These are phyloP conservation scores for Stichodactyla mertensii DNA, from an alignment of 64 coral and sea anemone genomes.

Conservation along the genomic window DNA sequence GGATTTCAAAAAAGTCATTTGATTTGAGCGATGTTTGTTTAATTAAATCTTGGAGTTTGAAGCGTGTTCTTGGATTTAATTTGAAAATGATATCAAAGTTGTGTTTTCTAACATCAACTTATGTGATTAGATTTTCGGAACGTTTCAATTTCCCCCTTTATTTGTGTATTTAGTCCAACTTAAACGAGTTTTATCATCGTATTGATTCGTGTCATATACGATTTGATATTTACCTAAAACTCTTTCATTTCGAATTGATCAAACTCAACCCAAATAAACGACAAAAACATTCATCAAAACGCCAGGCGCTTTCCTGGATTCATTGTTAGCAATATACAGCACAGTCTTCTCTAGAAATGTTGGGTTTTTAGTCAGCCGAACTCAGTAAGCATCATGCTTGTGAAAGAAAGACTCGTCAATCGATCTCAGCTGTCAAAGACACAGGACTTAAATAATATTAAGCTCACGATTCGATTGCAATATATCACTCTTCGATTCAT, in stretches of 20 bases:
- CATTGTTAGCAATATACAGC: background rate
- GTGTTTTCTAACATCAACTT: conserved; percentile 17
- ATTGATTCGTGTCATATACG: background rate
- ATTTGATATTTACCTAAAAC: conserved; percentile 9
- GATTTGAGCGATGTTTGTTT: background rate
- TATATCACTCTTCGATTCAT: background rate
- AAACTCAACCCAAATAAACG: conserved; percentile 1
- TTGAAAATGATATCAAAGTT: conserved; percentile 22
- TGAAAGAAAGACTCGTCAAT: background rate
- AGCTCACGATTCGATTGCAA: background rate
- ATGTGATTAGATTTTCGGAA: conserved; percentile 24
- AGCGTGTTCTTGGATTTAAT: conserved; percentile 2
- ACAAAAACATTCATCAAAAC: conserved; percentile 1
- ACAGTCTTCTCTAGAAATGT: background rate
- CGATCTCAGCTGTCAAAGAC: background rate
- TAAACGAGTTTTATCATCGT: conserved; percentile 7
- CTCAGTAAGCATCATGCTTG: background rate
- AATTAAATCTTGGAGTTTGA: conserved; percentile 16
- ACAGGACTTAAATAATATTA: background rate
- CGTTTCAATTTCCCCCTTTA: conserved; percentile 15
- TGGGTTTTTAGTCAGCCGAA: background rate
- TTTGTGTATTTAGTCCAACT: conserved; percentile 8
- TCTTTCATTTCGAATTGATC: conserved; percentile 12
- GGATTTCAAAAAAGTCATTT: conserved; percentile 8
- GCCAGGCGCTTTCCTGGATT: background rate